Percentiles rank a stretch among this genome's conserved stretches.
phyloP scores from a whole-genome alignment of 2,888 invertebrate species.

The Catocala nupta region DNA sequence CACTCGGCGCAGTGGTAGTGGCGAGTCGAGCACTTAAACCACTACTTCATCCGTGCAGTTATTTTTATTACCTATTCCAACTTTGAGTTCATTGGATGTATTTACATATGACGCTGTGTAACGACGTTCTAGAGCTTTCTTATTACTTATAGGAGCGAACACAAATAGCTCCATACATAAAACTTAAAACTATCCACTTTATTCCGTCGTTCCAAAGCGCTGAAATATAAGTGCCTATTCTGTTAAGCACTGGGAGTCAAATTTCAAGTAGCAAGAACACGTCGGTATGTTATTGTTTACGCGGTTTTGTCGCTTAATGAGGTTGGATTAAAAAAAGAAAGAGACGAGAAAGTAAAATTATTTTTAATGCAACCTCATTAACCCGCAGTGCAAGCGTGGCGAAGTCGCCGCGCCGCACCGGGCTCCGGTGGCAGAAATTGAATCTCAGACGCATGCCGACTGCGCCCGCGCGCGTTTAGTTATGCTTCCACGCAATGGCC shows the following conservation, averaged over 20 bases:
- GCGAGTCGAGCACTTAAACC: too few relatives aligned
- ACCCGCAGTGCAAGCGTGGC: conserved; percentile 59
- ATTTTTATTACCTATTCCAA: too few relatives aligned
- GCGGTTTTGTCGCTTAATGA: conserved; percentile 75
- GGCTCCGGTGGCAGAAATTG: conserved; percentile 78
- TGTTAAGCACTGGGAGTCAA: conserved; percentile 60
- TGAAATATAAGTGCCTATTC: conserved; percentile 46
- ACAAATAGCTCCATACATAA: conserved; percentile 17
- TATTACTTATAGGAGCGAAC: not conserved
- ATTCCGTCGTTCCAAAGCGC: conserved; percentile 30
- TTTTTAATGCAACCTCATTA: conserved; percentile 60
- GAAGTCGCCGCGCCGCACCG: conserved; percentile 49
- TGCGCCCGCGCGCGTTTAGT: conserved; percentile 71
- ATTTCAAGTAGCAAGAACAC: conserved; percentile 62
- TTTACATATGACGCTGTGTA: too few relatives aligned
- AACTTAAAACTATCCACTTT: conserved; percentile 35
- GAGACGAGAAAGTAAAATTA: conserved; percentile 57
- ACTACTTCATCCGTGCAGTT: too few relatives aligned
- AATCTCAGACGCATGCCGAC: conserved; percentile 77
- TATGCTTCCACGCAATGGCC: conserved; percentile 65
- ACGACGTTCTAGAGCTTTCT: too few relatives aligned
- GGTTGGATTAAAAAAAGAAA: conserved; percentile 64
- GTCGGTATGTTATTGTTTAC: conserved; percentile 50
- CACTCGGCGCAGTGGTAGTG: too few relatives aligned
- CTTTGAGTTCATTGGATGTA: too few relatives aligned